phyloP scores from a whole-genome alignment of 2,797 vertebrate species.

The Furcifer pardalis region DNA sequence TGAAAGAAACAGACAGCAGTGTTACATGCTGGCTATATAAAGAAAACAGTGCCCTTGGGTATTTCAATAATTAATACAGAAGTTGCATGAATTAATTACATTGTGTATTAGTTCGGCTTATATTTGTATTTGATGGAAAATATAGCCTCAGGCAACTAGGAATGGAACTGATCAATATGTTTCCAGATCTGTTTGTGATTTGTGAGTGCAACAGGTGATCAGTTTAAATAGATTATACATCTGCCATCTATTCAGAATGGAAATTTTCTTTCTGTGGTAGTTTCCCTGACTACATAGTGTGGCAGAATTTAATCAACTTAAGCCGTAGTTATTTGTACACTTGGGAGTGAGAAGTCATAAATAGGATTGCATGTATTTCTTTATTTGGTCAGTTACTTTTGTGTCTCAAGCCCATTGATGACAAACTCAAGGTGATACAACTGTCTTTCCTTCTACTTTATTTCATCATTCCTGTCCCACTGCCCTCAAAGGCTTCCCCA shows the following conservation, averaged over 20 bases:
- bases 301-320: neutral
- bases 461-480: no score
- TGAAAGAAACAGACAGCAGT: conserved; percentile 49
- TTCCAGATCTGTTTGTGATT: conserved; percentile 19
- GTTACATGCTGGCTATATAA: conserved; percentile 54
- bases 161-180: conserved; percentile 42
- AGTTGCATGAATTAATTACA: conserved; percentile 64
- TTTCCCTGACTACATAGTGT: neutral
- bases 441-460: no score
- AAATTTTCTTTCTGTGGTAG: neutral
- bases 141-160: conserved; percentile 55
- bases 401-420: no score
- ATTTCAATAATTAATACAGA: conserved; percentile 70
- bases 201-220: conserved; percentile 12
- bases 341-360: neutral
- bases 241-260: neutral
- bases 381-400: no score
- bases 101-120: conserved; percentile 60
- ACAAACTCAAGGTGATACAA: no score
- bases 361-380: neutral
- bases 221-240: neutral
- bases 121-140: conserved; percentile 68
- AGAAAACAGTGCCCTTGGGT: conserved; percentile 65
- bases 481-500: no score
- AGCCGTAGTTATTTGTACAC: neutral